phyloP scores from a whole-genome alignment of 2,113 vertebrate species.

The Triplophysa rosa region DNA sequence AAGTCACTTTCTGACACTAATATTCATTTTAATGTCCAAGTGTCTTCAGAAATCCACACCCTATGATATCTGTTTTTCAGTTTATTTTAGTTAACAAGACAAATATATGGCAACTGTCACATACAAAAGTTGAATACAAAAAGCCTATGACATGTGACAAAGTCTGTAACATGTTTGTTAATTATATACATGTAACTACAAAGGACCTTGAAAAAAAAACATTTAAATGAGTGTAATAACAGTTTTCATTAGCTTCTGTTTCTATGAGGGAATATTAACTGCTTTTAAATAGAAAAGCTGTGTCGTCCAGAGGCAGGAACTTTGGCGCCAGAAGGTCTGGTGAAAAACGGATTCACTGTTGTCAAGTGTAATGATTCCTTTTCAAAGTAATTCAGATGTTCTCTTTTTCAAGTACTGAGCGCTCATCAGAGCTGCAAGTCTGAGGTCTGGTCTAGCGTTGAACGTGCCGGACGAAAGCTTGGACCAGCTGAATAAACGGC shows the following conservation, averaged over 20 bases:
- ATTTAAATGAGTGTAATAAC: neutral
- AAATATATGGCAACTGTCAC: constrained; percentile 10
- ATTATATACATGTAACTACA: constrained; percentile 33
- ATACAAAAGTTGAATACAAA: constrained; percentile 27
- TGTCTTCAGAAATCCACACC: too few relatives aligned
- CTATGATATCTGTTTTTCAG: neutral
- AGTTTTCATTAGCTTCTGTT: neutral
- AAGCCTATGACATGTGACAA: neutral
- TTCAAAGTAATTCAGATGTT: neutral
- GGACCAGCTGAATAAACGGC: constrained; percentile 91
- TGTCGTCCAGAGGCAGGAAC: neutral
- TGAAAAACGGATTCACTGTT: constrained; percentile 10
- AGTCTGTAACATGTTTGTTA: constrained; percentile 5
- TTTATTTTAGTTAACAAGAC: constrained; percentile 22
- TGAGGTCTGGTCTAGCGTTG: constrained; percentile 81
- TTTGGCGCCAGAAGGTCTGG: neutral
- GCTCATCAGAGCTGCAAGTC: neutral
- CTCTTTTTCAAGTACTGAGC: neutral
- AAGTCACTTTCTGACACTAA: too few relatives aligned
- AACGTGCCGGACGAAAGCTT: constrained; percentile 90
- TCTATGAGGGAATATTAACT: neutral
- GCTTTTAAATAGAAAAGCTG: constrained; percentile 20
- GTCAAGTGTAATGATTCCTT: neutral
- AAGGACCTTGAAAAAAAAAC: neutral
- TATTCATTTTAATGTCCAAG: too few relatives aligned